Evolutionary conservation across 2,888 invertebrate genomes (phyloP), one percentile per base, ranked within the genome.

Genomic region (Toxonevra muliebris): DNA sequence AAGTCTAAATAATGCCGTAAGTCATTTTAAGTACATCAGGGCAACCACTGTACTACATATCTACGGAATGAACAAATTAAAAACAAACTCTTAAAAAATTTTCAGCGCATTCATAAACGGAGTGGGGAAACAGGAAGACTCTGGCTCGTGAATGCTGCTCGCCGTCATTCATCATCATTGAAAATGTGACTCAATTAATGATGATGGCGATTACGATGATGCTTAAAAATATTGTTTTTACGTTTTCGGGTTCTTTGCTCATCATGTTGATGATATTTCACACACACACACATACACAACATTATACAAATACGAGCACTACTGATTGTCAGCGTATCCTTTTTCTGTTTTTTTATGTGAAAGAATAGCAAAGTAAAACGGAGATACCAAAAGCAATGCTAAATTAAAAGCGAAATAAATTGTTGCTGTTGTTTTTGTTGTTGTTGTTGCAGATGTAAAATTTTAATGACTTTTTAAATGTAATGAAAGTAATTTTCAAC

Each of bases 391-490:
- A 30, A 30, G 30, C 30, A 19, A 60, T 55, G 54, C 54, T 57
- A 70, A 71, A 72, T 74, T 71, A 73, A 74, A 72, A 71, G 71
- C 60, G 63, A 57, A 69, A 59, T 62, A 63, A 62, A 55, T 61
- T 61, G 69, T 69, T 71, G 70, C 73, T 48, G 48, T 48, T 48
- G 48, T 48, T 48, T 2, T 48, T 48, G 8, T 48, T 48, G 15
- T 48, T 48, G 48, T 48, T 48, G 65, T 73, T 73, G 68, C 66
- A 68, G 69, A 63, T 73, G 66, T 69, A 66, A 73, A 74, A 75
- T 79, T 75, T 74, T 76, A 78, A 80, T 80, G 75, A 77, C 75
- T 80, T 80, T 79, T 77, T 76, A 74, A 79, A 77, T 71, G 74
- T 76, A 78, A 77, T 76, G 74, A 79, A 80, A 80, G 74, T 77